Evolutionary conservation across 2,797 vertebrate species (phyloP), one percentile per base, ranked within the genome.

Genomic region (Sternarchorhynchus goeldii): DNA sequence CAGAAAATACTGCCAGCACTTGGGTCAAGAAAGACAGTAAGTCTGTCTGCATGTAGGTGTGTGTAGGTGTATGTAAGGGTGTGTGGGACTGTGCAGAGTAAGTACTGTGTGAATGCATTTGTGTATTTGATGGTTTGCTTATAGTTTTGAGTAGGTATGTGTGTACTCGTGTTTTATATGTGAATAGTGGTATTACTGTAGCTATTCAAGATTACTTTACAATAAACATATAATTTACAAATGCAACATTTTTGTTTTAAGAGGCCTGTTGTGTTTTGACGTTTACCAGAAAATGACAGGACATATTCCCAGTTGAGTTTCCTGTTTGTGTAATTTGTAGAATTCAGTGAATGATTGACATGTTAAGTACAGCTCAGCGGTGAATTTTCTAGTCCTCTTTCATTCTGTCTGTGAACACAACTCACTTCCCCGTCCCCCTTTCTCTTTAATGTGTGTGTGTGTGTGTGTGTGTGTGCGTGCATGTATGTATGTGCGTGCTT

Each of bases 1-100:
- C 96, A 45, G 98, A 99, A 89, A 97, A 95, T 85, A 96, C 92
- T 31, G 97, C 97, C 79, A 93, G 95, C 81, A 93, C 94, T 72
- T 99, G 97, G 97, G 92, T 99, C 82, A 98, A 97, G 84, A 98
- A 97, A 84, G 98, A 99, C 3, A 95, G 98, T 96, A 93, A 53
- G 84, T 79, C 29, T 55, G 12, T 80, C 8, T 73, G 32, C 62
- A 32, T 63, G 21, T 57, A 18, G 34, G 31, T 68, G 56, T 59
- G 59, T 57, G 18, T 89, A 78, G 88, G 88, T 91, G 84, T 82
- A 91, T 86, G 91, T 80, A 86, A 68, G 94, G 94, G 88, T 90
- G 81, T 88, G 88, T 3, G 45, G 12, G 45, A 3, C 10, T 50
- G 45, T 12, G 45, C 2, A 6, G 39, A 10, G 10, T 10, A 2